A percentile compares a stretch with the other conserved stretches of the same genome.
phyloP scores from a whole-genome alignment of 92 coral and sea anemone genomes.

The Hydrozoanthus gracilis region DNA sequence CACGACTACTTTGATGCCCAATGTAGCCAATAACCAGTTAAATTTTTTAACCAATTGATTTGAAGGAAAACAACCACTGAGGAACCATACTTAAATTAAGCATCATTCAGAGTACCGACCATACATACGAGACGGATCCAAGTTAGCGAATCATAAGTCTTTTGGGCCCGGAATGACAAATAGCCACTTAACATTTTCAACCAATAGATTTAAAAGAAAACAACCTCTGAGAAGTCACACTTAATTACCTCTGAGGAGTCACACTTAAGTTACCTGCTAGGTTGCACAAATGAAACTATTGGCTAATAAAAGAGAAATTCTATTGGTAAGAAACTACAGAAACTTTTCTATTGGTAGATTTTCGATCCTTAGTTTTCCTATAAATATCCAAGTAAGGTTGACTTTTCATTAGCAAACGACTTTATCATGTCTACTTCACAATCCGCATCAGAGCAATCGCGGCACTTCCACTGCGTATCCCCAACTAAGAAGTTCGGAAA shows the following conservation, averaged over 20 bases:
- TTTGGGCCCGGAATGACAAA: background rate
- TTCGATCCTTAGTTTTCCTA: background rate
- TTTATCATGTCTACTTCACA: background rate
- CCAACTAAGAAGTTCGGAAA: background rate
- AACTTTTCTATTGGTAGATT: background rate
- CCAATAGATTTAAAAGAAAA: background rate
- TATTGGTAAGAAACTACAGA: background rate
- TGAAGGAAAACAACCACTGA: background rate
- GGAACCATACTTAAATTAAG: background rate
- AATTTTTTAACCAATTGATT: background rate
- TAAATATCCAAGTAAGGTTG: background rate
- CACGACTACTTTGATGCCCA: background rate
- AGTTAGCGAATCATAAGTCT: background rate
- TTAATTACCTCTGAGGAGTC: too few species aligned
- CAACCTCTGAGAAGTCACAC: background rate
- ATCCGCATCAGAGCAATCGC: background rate
- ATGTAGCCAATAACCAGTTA: background rate
- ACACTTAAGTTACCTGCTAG: background rate
- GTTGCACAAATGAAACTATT: background rate
- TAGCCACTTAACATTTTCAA: background rate
- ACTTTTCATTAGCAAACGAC: background rate
- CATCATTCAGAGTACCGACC: background rate
- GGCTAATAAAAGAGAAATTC: background rate
- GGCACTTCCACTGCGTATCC: background rate
- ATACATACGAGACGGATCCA: background rate